Evolutionary conservation across 1,140 invertebrate species (phyloP), one percentile per base, ranked within the genome.

Genomic region (Hyles euphorbiae): DNA sequence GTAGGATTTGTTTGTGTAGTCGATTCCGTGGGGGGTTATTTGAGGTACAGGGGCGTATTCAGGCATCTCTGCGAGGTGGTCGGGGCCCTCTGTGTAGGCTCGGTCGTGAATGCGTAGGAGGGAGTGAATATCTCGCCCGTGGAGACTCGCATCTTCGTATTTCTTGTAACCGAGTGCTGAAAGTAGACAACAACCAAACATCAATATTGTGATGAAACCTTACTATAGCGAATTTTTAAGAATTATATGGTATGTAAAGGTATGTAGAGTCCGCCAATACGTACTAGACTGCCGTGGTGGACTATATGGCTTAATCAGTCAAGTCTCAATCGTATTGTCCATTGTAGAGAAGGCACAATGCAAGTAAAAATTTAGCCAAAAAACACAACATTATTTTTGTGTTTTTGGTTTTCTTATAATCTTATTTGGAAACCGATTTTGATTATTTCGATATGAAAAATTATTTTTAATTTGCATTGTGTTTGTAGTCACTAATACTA

Each of bases 121-220:
- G 0, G 84, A 87, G 4, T 52, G 6, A 3, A 83, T 67, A 40
- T 87, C 79, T 0, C 56, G 57, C 0, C 82, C 84, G 53, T 72
- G 64, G 0, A 87, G 68, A 1, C 57, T 56, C 0, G 74, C 76
- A 52, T 82, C 70, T 53, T 76, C 66, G 36, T 71, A 78, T 1
- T 54, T 72, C 12, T 67, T 68, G 55, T 78, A 87, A 12, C 83
- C 82, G 0, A 87, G 67, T 7, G 69, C 82, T 87, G 64, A 60
- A 33, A 61, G 3, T 34, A 56, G 3, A 56, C 7, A 47, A 46
- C 7, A 33, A 2, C 1, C 2, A 51, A 32, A 6, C 5, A 47
- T 4, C 12, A 47, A 47, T 4, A 10, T 11, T 0, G 10, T 10
- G 46, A 11, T 47, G 12, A 1, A 1, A 11, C 4, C 10, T 6